Evolutionary conservation across 2,113 vertebrate genomes (phyloP).

Genomic region (Sylvicapra grimmia): DNA sequence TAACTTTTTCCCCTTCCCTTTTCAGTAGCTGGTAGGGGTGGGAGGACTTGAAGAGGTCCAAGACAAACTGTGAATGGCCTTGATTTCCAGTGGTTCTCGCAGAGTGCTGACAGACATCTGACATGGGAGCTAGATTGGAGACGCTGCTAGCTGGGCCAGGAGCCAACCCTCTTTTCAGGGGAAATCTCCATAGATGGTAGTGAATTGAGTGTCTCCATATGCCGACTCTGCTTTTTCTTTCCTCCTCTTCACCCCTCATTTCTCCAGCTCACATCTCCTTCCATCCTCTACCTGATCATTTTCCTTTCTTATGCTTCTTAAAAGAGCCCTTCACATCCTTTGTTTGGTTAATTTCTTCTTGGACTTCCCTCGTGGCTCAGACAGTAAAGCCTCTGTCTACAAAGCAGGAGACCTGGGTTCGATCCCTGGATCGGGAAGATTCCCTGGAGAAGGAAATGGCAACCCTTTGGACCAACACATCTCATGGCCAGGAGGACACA

Average conservation of each 20-base stretch:
- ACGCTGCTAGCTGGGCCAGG: conserved; percentile 64
- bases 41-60: conserved; percentile 72
- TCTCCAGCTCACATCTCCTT: not conserved
- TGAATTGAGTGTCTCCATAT: not conserved
- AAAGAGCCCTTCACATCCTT: not conserved
- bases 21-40: conserved; percentile 74
- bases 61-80: conserved; percentile 77
- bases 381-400: no score
- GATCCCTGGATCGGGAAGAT: no score
- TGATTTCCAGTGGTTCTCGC: conserved; percentile 75
- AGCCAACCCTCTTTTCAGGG: conserved; percentile 68
- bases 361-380: no score
- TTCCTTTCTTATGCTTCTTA: not conserved
- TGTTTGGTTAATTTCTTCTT: not conserved
- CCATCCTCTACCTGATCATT: not conserved
- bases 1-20: conserved; percentile 19
- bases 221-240: not conserved
- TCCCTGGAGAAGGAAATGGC: no score
- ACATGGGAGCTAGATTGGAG: conserved; percentile 69
- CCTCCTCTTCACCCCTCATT: not conserved
- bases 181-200: conserved; percentile 62
- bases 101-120: conserved; percentile 79
- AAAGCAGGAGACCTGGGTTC: no score
- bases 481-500: not conserved
- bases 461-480: not conserved